Base-by-base conservation (phyloP, 2,113 vertebrate species). In the Melanotaenia duboulayi region DNA sequence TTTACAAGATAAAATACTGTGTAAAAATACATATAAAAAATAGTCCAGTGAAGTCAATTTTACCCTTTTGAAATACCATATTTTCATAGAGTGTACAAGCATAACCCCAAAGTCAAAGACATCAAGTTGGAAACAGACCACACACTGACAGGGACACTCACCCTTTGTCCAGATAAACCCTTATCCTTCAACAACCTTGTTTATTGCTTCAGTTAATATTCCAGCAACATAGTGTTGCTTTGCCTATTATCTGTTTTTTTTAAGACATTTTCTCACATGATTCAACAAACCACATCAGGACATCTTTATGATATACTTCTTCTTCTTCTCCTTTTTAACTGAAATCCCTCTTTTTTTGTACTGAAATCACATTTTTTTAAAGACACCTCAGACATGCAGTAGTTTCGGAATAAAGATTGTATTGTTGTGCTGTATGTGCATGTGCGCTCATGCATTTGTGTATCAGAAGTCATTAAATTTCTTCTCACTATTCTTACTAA, bases 91-190 rank as follows among this genome's bases (percentile, higher is more conserved):
- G 57, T 82, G 78, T 25, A 35, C 35, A 25, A 61, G 64, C 54
- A 63, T 76, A 65, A 89, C 83, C 78, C 76, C 40, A 9, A 56
- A 80, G 77, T 72, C 71, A 66, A 86, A 82, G 90, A 90, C 91
- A 85, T 74, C 16, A 66, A 70, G 54, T 42, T 70, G 60, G 74
- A 83, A 86, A 80, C 68, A 80, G 77, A 88, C 76, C 87, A 84
- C 83, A 88, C 81, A 87, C 84, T 84, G 73, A 85, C 82, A 76
- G 57, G 81, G 83, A 83, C 82, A 68, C 85, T 89, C 84, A 88
- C 82, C 81, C 82, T 80, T 80, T 76, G 76, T 87, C 82, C 82
- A 88, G 74, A 85, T 83, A 65, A 56, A 72, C 40, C 32, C 72
- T 84, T 83, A 77, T 85, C 78, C 83, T 76, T 73, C 57, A 66